Conservation (phyloP, 1,140 invertebrate species). For the Thaumetopoea pityocampa region DNA sequence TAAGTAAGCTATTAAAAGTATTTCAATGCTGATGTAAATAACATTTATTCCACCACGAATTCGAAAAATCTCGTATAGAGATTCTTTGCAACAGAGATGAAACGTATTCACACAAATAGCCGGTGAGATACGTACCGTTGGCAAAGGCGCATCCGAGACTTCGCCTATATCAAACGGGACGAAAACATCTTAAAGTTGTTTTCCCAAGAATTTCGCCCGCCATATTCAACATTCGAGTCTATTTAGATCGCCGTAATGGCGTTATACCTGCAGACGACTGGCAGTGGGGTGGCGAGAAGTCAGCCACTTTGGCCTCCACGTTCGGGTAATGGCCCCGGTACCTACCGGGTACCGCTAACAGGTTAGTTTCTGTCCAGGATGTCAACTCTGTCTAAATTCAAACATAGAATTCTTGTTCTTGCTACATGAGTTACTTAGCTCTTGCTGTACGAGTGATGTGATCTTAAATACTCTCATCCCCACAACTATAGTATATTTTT, state of each 20-base stretch:
- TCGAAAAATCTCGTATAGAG: too few species aligned
- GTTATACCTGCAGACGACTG: slow-evolving; percentile 53
- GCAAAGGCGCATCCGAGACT: slow-evolving; percentile 4
- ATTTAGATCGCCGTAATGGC: slow-evolving; percentile 52
- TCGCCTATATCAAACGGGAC: slow-evolving; percentile 7
- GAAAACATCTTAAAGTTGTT: slow-evolving; percentile 20
- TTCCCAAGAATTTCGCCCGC: slow-evolving; percentile 22
- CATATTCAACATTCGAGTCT: slow-evolving; percentile 37
- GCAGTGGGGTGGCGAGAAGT: slow-evolving; percentile 26
- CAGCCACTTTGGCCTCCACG: slow-evolving; percentile 30
- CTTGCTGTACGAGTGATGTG: too few species aligned
- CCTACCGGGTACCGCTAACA: slow-evolving; percentile 41
- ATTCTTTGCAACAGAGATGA: too few species aligned
- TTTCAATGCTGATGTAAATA: too few species aligned
- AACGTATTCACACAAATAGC: neutral
- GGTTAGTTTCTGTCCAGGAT: slow-evolving; percentile 43
- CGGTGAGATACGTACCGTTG: neutral
- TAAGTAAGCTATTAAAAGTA: too few species aligned
- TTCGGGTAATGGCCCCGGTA: slow-evolving; percentile 50
- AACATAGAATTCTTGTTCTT: too few species aligned
- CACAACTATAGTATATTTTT: too few species aligned
- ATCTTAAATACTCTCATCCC: too few species aligned
- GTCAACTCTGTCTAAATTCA: slow-evolving; percentile 54
- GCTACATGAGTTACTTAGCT: too few species aligned
- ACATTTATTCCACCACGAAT: too few species aligned